These are phyloP conservation scores for Ovis canadensis DNA, from an alignment of 2,113 vertebrate genomes.

Conservation along the genomic window DNA sequence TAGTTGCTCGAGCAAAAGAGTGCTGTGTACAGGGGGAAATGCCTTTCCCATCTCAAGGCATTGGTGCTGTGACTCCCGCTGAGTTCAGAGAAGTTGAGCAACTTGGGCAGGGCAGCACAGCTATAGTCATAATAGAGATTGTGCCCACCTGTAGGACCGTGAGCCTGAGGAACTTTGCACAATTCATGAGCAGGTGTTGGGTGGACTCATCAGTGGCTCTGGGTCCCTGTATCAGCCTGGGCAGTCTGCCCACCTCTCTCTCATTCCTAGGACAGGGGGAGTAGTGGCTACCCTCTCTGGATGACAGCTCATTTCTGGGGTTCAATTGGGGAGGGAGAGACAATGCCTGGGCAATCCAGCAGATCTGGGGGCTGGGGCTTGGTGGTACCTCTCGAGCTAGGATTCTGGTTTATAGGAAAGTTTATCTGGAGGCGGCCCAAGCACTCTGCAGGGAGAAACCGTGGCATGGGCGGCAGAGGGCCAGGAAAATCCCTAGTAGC, in stretches of 20 bases:
- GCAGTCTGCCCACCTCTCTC: neutral
- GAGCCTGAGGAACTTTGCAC: neutral
- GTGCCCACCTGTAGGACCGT: accelerated
- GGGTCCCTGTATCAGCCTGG: neutral
- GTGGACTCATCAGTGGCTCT: neutral
- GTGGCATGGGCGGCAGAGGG: neutral
- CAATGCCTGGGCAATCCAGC: neutral
- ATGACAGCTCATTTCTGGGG: neutral
- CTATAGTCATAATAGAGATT: neutral
- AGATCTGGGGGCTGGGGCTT: neutral
- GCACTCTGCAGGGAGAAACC: neutral
- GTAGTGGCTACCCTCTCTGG: neutral
- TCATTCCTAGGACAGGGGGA: neutral
- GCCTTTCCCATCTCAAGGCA: neutral
- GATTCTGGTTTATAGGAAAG: neutral
- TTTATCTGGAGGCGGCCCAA: neutral
- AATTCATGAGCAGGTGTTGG: neutral
- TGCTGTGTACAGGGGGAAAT: neutral
- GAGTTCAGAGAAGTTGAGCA: neutral
- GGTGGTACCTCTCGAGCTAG: neutral
- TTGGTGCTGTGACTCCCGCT: neutral
- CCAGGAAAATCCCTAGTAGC: neutral
- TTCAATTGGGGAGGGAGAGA: neutral
- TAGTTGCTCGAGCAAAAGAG: accelerated
- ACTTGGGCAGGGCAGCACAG: neutral